These are phyloP conservation scores for Polyommatus icarus DNA, from an alignment of 2,888 invertebrate genomes.

Conservation along the genomic window DNA sequence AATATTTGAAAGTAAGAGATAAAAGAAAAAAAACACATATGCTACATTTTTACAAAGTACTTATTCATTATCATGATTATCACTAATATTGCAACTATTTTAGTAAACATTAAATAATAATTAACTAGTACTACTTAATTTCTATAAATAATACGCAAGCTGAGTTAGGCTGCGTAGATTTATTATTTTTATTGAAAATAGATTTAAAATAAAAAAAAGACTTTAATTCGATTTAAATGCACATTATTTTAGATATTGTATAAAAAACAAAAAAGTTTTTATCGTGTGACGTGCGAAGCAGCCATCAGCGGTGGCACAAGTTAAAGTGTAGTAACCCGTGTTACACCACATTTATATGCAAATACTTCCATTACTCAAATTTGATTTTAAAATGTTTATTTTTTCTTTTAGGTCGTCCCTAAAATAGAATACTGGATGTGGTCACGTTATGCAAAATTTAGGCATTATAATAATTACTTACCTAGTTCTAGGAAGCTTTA, in stretches of 20 bases:
- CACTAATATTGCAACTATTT: too few species aligned
- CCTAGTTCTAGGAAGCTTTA: not conserved
- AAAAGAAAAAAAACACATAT: too few species aligned
- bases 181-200: too few species aligned
- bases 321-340: conserved; percentile 26
- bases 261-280: not conserved
- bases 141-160: too few species aligned
- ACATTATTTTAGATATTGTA: not conserved
- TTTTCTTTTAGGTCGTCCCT: conserved; percentile 9
- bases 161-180: too few species aligned
- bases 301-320: conserved; percentile 14
- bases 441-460: conserved; percentile 16
- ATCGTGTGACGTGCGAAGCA: not conserved
- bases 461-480: conserved; percentile 3
- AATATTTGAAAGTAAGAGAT: not conserved
- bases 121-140: too few species aligned
- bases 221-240: too few species aligned
- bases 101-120: too few species aligned
- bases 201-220: too few species aligned
- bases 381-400: conserved; percentile 15
- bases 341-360: conserved; percentile 23
- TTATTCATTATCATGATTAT: too few species aligned
- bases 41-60: too few species aligned
- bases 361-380: conserved; percentile 22
- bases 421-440: conserved; percentile 11